Evolutionary conservation across 2,888 invertebrate genomes (phyloP), one percentile per base, ranked within the genome.

Genomic region (Mactromeris polynyma): DNA sequence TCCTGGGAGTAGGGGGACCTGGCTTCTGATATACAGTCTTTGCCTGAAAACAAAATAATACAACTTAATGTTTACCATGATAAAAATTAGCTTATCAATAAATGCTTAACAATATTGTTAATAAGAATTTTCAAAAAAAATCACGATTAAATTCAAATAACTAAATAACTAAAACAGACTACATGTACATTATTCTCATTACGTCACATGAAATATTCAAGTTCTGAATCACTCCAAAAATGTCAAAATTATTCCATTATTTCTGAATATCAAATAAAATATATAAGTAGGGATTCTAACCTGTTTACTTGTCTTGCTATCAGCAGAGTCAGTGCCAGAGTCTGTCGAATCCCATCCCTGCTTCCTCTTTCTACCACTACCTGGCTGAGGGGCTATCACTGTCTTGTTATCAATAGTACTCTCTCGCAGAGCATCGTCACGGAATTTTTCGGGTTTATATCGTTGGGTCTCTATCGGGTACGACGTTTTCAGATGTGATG

Each of bases 401-500:
- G 88, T 90, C 4, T 80, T 73, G 31, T 91, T 88, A 3, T 89
- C 88, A 46, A 93, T 87, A 1, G 88, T 86, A 83, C 94, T 94
- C 80, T 93, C 89, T 36, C 93, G 58, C 19, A 94, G 85, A 9
- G 90, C 89, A 17, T 93, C 91, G 1, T 94, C 93, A 14, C 83
- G 86, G 81, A 93, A 91, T 78, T 88, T 89, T 40, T 87, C 86
- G 6, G 92, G 92, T 19, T 90, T 86, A 42, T 87, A 90, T 6
- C 88, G 89, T 91, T 96, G 96, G 17, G 95, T 95, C 92, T 97
- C 97, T 4, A 97, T 95, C 0, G 97, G 97, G 90, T 97, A 97
- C 9, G 96, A 95, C 0, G 96, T 95, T 86, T 95, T 96, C 83
- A 97, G 91, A 93, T 97, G 97, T 0, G 97, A 96, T 11, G 95